Evolutionary conservation across 2,113 vertebrate genomes (phyloP), one percentile per base, ranked within the genome.

Genomic region (Percopsis transmontana): DNA sequence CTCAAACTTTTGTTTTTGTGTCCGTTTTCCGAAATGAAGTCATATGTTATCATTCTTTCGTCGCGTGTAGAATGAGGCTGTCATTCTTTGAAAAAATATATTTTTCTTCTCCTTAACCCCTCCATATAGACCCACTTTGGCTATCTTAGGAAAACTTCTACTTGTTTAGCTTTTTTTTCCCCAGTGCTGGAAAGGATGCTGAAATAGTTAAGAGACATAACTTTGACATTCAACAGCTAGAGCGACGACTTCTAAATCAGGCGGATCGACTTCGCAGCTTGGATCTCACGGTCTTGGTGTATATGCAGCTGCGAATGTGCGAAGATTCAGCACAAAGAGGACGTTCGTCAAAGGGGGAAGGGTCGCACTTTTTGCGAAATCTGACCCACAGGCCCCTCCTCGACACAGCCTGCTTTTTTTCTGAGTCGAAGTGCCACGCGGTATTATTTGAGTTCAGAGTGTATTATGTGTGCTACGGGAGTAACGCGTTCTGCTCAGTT

Each of bases 361-460:
- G 65, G 76, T 70, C 85, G 77, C 83, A 40, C 66, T 10, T 41
- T 24, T 23, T 66, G 77, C 80, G 87, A 85, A 88, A 90, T 16
- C 45, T 58, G 79, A 88, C 23, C 65, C 20, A 0, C 41, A 66
- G 60, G 85, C 85, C 57, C 85, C 87, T 62, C 76, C 85, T 67
- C 52, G 5, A 54, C 5, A 61, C 58, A 62, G 63, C 58, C 74
- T 52, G 57, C 18, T 52, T 73, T 67, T 62, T 62, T 62, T 73
- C 11, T 68, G 15, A 70, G 56, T 88, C 66, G 58, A 77, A 91
- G 88, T 92, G 92, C 91, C 90, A 91, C 91, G 90, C 88, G 88
- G 88, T 90, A 71, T 80, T 72, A 68, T 71, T 74, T 47, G 61
- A 68, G 66, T 79, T 66, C 57, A 67, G 38, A 8, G 47, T 15